These are phyloP conservation scores for Macrobrachium rosenbergii DNA, from an alignment of 1,140 invertebrate species.

Conservation along the genomic window DNA sequence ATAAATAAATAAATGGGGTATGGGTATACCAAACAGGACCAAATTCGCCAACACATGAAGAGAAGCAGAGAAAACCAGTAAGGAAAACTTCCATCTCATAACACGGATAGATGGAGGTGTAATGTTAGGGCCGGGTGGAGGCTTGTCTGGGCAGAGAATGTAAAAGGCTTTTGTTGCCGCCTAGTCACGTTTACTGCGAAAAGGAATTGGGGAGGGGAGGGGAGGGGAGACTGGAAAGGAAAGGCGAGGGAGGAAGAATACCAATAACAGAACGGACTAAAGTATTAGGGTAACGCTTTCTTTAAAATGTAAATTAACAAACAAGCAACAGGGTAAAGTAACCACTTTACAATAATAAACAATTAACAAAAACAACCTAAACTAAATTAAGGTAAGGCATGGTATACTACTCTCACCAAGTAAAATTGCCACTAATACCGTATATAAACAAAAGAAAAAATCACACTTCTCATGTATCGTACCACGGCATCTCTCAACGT, in stretches of 20 bases:
- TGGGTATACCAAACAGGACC: background rate
- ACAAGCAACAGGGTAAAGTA: no score
- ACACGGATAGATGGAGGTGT: background rate
- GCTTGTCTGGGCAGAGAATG: background rate
- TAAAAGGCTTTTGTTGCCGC: constrained; percentile 14
- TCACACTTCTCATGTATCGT: no score
- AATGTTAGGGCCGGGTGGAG: background rate
- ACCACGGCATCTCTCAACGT: no score
- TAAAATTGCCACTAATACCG: no score
- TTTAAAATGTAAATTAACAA: no score
- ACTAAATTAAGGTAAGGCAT: no score
- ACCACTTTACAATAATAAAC: no score
- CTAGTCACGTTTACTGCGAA: background rate
- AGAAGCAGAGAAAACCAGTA: background rate
- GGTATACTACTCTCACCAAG: no score
- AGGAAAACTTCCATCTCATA: background rate
- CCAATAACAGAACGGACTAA: background rate
- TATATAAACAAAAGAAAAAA: no score
- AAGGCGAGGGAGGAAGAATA: background rate
- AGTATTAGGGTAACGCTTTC: background rate
- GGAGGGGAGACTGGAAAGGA: background rate
- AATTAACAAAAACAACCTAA: background rate
- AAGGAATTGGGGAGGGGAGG: background rate
- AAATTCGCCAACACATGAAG: background rate
- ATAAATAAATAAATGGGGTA: no score